phyloP scores from a whole-genome alignment of 92 coral and sea anemone species.

The Zoanthus gigantus region DNA sequence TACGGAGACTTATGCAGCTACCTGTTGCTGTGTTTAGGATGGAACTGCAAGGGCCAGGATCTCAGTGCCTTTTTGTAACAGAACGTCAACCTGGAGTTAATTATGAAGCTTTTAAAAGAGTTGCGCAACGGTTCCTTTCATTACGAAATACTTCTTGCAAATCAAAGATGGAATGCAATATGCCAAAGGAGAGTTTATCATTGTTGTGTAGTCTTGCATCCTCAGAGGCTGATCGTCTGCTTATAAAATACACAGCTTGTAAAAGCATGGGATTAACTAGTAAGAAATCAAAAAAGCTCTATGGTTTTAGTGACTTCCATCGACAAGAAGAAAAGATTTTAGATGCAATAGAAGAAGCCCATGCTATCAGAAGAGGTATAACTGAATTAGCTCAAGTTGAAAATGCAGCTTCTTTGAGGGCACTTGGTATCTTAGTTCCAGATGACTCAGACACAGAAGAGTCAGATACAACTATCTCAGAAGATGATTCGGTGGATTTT shows the following conservation, averaged over 20 bases:
- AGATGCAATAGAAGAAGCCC: slow-evolving; percentile 52
- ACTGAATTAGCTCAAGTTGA: slow-evolving; percentile 41
- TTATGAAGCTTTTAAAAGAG: slow-evolving; percentile 29
- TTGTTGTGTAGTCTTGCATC: slow-evolving; percentile 42
- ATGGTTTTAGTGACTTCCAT: slow-evolving; percentile 61
- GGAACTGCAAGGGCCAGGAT: slow-evolving; percentile 65
- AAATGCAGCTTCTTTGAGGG: slow-evolving; percentile 52
- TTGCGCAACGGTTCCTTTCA: slow-evolving; percentile 23
- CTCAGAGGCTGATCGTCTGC: slow-evolving; percentile 56
- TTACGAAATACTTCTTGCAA: slow-evolving; percentile 39
- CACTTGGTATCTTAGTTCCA: slow-evolving; percentile 62
- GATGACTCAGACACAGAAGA: slow-evolving; percentile 51
- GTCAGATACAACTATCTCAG: slow-evolving; percentile 24
- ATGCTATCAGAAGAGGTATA: slow-evolving; percentile 20
- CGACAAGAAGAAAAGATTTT: slow-evolving; percentile 59
- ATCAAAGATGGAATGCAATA: not conserved
- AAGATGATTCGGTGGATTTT: slow-evolving; percentile 9
- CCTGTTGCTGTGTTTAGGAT: slow-evolving; percentile 63
- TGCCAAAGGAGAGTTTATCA: slow-evolving; percentile 58
- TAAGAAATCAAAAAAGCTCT: slow-evolving; percentile 46
- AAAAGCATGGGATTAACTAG: slow-evolving; percentile 49
- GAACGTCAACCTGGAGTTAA: slow-evolving; percentile 50
- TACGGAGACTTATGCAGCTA: slow-evolving; percentile 64
- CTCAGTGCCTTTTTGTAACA: slow-evolving; percentile 65
- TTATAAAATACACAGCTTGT: slow-evolving; percentile 56